These are phyloP conservation scores for Toxotes chatareus DNA, from an alignment of 2,113 vertebrate species.

Conservation along the genomic window DNA sequence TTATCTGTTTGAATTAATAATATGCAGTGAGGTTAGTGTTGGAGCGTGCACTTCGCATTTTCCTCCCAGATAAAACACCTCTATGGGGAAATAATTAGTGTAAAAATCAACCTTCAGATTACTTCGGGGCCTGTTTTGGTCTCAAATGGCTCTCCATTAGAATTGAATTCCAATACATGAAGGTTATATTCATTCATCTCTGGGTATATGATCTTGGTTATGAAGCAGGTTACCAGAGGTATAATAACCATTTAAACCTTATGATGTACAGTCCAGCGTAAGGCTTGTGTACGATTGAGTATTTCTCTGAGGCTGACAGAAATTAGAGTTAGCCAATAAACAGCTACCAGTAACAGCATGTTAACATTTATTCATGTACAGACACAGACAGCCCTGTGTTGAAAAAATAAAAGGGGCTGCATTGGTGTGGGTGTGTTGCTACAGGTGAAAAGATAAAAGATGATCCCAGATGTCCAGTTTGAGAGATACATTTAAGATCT, in stretches of 20 bases:
- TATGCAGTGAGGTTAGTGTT: slow-evolving; percentile 1
- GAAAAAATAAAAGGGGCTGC: background rate
- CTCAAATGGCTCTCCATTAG: slow-evolving; percentile 28
- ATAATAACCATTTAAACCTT: slow-evolving; percentile 28
- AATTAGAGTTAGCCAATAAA: slow-evolving; percentile 11
- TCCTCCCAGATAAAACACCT: slow-evolving; percentile 9
- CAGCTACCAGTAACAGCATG: background rate
- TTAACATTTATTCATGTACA: slow-evolving; percentile 5
- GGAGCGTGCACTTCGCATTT: background rate
- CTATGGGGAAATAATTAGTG: slow-evolving; percentile 54
- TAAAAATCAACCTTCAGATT: slow-evolving; percentile 57
- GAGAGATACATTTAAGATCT: background rate
- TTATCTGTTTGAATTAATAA: slow-evolving; percentile 26
- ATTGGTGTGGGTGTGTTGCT: background rate
- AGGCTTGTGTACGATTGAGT: background rate
- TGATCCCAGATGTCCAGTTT: background rate
- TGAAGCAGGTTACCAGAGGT: slow-evolving; percentile 21
- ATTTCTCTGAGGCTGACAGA: slow-evolving; percentile 1
- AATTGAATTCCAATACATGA: slow-evolving; percentile 35
- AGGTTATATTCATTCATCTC: slow-evolving; percentile 38
- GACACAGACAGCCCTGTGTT: background rate
- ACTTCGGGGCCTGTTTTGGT: slow-evolving; percentile 37
- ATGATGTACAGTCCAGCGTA: background rate
- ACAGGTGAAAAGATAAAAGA: background rate
- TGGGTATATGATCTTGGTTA: slow-evolving; percentile 6